Evolutionary conservation across 2,888 invertebrate species (phyloP), one percentile per base, ranked within the genome.

Genomic region (Phortica okadai): DNA sequence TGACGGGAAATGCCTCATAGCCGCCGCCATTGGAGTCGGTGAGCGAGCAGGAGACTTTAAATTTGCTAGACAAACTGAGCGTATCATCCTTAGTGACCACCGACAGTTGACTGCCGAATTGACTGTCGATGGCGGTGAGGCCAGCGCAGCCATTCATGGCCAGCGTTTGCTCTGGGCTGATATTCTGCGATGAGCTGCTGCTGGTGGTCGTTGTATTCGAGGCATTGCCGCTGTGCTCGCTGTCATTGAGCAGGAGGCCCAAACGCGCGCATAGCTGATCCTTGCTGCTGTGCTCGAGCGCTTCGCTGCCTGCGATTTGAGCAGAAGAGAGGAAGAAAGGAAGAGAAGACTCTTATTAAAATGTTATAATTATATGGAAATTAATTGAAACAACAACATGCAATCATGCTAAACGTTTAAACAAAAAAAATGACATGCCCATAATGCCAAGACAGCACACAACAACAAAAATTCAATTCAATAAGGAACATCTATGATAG

Each of bases 1-100:
- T 96, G 89, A 86, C 83, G 4, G 84, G 79, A 89, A 95, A 79
- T n/a, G 80, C 79, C 62, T 89, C 88, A 70, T 83, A 84, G 50
- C 84, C 56, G 54, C 80, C 79, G 73, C 77, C 80, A 69, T 78
- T 83, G 25, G 81, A 82, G 6, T 80, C 79, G 41, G 80, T 80
- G 6, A 87, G 58, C 2, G 86, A 84, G 75, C 89, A 88, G 7
- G 88, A 84, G 73, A 88, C 82, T 76, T 90, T 84, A 74, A 91
- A 90, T 70, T 90, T 90, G 58, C 90, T 88, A 41, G 87, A 86
- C 54, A 90, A 78, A 70, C 90, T 90, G 50, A 89, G 81, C 0
- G 86, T 81, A 69, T 90, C 90, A 72, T 90, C 91, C 80, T 91
- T 90, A 74, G 83, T 82, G 76, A 88, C 86, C 75, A 89, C 91